phyloP scores from a whole-genome alignment of 2,113 vertebrate species.

The Prinia subflava region DNA sequence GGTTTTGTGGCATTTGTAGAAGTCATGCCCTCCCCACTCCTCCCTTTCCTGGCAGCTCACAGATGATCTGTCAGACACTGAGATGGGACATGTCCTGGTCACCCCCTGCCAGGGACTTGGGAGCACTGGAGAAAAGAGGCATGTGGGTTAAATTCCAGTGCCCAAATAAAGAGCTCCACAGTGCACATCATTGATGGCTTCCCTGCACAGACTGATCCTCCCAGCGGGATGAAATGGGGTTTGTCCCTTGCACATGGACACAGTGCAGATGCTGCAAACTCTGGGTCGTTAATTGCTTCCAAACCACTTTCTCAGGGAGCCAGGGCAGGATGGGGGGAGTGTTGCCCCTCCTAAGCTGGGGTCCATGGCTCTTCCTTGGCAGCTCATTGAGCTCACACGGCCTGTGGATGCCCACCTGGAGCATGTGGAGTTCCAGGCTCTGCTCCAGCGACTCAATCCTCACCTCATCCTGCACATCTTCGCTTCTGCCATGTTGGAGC shows the following conservation, averaged over 20 bases:
- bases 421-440: constrained; percentile 86
- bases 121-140: not conserved
- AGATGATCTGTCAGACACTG: not conserved
- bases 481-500: constrained; percentile 83
- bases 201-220: not conserved
- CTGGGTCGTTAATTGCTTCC: not conserved
- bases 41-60: not conserved
- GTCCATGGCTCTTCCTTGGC: not conserved
- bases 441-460: constrained; percentile 80
- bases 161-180: not conserved
- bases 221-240: not conserved
- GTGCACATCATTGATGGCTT: fast-evolving
- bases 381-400: constrained; percentile 89
- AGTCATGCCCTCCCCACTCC: not conserved
- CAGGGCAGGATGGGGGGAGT: not conserved
- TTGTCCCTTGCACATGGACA: not conserved
- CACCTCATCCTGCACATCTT: constrained; percentile 87
- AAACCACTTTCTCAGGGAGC: not conserved
- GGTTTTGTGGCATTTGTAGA: not conserved
- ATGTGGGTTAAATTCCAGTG: not conserved
- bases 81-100: not conserved
- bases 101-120: not conserved
- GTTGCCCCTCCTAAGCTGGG: not conserved
- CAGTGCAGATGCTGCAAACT: not conserved
- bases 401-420: constrained; percentile 92